Percentiles rank a stretch among this genome's conserved stretches.
Evolutionary conservation across 2,113 vertebrate genomes (phyloP).

Genomic region (Erinaceus europaeus): DNA sequence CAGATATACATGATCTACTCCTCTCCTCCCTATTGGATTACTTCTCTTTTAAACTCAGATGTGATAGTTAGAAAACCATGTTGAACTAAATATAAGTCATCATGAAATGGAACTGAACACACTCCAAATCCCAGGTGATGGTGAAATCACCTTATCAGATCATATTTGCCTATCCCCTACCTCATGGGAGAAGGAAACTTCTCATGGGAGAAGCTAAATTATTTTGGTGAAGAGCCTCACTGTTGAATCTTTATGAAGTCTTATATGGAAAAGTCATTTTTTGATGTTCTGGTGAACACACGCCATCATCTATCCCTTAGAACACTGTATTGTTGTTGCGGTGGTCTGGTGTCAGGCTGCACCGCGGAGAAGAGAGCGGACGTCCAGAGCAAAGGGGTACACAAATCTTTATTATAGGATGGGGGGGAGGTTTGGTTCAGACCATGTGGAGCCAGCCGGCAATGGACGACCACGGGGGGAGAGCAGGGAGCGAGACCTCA

Average conservation of each 20-base stretch:
- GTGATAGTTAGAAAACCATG: not conserved
- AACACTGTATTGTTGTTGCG: no score
- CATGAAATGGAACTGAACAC: not conserved
- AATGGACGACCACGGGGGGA: no score
- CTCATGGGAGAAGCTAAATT: not conserved
- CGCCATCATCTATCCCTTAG: not conserved
- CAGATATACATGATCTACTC: not conserved
- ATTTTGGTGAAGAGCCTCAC: not conserved
- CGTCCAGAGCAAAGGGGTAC: no score
- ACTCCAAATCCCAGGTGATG: not conserved
- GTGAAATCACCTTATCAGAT: not conserved
- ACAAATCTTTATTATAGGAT: no score
- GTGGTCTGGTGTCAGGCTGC: no score
- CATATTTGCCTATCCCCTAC: not conserved
- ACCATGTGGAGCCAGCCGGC: no score
- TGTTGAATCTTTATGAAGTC: not conserved
- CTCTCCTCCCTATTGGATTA: not conserved
- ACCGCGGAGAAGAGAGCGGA: no score
- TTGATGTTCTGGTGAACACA: not conserved
- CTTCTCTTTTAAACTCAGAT: not conserved
- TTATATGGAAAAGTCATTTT: not conserved
- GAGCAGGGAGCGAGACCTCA: no score
- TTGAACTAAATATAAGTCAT: not conserved
- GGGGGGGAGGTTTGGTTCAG: no score
- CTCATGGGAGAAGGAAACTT: not conserved